Percentiles rank a stretch among this genome's conserved stretches.
Evolutionary conservation across 2,888 invertebrate species (phyloP).

Genomic region (Andrena haemorrhoa): DNA sequence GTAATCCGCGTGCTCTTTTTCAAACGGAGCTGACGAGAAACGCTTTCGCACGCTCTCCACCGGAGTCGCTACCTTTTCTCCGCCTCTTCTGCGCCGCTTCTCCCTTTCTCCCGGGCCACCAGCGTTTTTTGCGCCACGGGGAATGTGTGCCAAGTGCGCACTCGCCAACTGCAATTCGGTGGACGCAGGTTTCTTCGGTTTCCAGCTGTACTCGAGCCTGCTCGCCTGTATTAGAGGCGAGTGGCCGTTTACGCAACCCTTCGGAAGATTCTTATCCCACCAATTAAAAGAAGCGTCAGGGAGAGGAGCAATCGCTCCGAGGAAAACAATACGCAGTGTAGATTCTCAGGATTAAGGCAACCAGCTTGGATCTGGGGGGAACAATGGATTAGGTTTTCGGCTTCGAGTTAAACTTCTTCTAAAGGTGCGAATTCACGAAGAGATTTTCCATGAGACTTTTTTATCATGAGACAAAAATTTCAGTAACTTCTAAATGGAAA

Average conservation of each 20-base stretch:
- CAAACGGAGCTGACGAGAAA: conserved; percentile 20
- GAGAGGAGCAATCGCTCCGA: background rate
- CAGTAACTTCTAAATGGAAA: too few relatives aligned
- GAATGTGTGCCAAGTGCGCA: conserved; percentile 37
- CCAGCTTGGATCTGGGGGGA: background rate
- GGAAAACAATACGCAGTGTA: background rate
- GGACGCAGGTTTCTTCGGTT: conserved; percentile 4
- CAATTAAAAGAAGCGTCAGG: background rate
- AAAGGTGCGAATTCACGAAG: too few relatives aligned
- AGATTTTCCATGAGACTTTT: too few relatives aligned
- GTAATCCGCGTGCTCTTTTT: conserved; percentile 20
- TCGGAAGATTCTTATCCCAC: background rate
- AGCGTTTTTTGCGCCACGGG: background rate
- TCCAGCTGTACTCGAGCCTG: too few relatives aligned
- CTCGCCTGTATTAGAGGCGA: background rate
- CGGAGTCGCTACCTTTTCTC: conserved; percentile 32
- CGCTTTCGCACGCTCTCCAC: conserved; percentile 63
- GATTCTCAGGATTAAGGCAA: background rate
- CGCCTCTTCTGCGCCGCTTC: conserved; percentile 7
- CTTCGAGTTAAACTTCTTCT: too few relatives aligned
- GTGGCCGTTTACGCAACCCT: background rate
- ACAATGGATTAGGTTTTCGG: background rate
- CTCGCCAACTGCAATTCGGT: conserved; percentile 18
- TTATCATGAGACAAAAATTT: too few relatives aligned
- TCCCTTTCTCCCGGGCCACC: conserved; percentile 25